Percentiles rank a stretch among this genome's conserved stretches.
Evolutionary conservation across 2,888 invertebrate species (phyloP).

Genomic region (Augiades crinisus): DNA sequence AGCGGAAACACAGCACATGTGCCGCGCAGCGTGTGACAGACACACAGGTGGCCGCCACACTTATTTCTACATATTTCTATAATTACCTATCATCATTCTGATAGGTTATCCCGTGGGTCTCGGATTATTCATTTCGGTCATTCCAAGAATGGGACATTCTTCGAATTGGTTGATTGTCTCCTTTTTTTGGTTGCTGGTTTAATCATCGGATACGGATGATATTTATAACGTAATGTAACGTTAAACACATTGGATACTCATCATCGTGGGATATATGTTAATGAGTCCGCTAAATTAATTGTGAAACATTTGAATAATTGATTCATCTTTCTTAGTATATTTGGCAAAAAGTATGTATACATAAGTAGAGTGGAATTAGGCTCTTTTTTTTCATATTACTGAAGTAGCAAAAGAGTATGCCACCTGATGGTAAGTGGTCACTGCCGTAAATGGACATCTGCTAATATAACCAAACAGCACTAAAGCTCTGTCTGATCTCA

Average conservation of each 20-base stretch:
- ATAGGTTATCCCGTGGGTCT: conserved; percentile 33
- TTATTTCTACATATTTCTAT: conserved; percentile 52
- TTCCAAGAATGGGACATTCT: conserved; percentile 23
- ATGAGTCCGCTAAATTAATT: too few species aligned
- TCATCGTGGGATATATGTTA: too few species aligned
- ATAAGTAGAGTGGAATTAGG: too few species aligned
- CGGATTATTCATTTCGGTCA: conserved; percentile 24
- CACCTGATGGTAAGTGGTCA: too few species aligned
- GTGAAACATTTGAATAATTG: too few species aligned
- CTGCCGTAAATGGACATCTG: too few species aligned
- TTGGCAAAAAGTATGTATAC: too few species aligned
- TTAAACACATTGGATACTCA: not conserved
- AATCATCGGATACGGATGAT: not conserved
- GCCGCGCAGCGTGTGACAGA: conserved; percentile 59
- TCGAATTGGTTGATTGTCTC: not conserved
- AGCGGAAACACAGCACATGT: conserved; percentile 67
- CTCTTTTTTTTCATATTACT: too few species aligned
- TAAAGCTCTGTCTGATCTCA: too few species aligned
- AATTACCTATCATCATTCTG: conserved; percentile 49
- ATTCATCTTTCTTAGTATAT: too few species aligned
- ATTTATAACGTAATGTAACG: not conserved
- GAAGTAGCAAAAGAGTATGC: too few species aligned
- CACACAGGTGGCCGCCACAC: conserved; percentile 62
- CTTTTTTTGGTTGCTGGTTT: not conserved
- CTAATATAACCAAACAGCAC: too few species aligned